phyloP scores from a whole-genome alignment of 2,113 vertebrate genomes.

The Ophthalmolycus amberensis region DNA sequence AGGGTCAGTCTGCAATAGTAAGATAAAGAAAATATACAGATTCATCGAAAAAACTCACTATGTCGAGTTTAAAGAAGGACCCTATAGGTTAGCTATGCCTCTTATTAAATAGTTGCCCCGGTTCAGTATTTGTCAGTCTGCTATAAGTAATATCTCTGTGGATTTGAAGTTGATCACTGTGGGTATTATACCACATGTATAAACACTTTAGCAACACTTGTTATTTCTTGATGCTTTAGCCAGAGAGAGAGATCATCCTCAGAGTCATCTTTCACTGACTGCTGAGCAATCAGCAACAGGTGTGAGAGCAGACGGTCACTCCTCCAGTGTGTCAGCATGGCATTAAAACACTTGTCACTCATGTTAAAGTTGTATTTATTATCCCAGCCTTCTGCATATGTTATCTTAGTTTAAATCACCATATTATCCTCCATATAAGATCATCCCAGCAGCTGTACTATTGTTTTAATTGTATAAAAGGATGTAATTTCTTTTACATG shows the following conservation, averaged over 20 bases:
- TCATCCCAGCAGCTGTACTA: no score
- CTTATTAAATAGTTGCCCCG: background rate
- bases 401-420: background rate
- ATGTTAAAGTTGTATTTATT: background rate
- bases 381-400: background rate
- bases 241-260: background rate
- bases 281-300: constrained; percentile 60
- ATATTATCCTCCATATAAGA: background rate
- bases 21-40: background rate
- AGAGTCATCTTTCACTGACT: constrained; percentile 27
- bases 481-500: background rate
- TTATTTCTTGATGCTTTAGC: background rate
- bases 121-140: background rate
- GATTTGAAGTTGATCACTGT: background rate
- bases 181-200: background rate
- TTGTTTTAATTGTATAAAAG: background rate
- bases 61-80: background rate
- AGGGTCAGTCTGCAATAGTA: background rate
- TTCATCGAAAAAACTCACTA: background rate
- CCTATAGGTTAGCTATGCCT: background rate
- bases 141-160: background rate
- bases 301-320: constrained; percentile 38
- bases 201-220: background rate
- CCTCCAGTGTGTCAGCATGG: background rate
- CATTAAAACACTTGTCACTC: background rate